phyloP scores from a whole-genome alignment of 2,888 invertebrate species.

The Yponomeuta plumbellus region DNA sequence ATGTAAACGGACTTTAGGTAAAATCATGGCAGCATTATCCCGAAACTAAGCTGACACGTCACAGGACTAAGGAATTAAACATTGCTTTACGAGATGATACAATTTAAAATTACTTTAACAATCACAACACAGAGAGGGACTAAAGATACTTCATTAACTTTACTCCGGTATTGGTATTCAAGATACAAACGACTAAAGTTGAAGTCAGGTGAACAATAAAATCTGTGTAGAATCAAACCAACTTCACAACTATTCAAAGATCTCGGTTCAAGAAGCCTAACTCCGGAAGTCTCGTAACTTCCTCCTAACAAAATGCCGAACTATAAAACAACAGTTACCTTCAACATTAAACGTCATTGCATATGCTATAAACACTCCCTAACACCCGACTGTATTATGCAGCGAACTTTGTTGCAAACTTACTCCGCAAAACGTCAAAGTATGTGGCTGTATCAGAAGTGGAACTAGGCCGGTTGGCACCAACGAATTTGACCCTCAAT shows the following conservation, averaged over 20 bases:
- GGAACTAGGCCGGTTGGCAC: not conserved
- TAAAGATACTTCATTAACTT: no score
- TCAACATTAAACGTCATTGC: slow-evolving; percentile 8
- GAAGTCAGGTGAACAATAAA: not conserved
- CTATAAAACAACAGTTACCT: slow-evolving; percentile 1
- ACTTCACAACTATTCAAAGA: not conserved
- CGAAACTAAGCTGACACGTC: no score
- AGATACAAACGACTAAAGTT: not conserved
- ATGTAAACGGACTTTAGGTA: no score
- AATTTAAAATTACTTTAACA: not conserved
- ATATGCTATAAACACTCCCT: slow-evolving; percentile 8
- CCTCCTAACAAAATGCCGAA: not conserved
- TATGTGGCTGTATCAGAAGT: not conserved
- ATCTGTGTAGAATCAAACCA: not conserved
- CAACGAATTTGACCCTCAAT: not conserved
- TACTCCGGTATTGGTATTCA: no score
- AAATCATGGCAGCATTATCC: no score
- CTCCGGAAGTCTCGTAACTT: not conserved
- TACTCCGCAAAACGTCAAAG: slow-evolving; percentile 2
- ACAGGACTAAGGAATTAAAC: no score
- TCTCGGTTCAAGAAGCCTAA: not conserved
- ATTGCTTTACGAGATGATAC: no score
- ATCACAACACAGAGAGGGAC: not conserved
- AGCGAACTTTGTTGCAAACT: slow-evolving; percentile 6
- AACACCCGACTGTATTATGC: not conserved